Base-by-base conservation (phyloP, 2,888 invertebrate species). In the Parasteatoda lunata region DNA sequence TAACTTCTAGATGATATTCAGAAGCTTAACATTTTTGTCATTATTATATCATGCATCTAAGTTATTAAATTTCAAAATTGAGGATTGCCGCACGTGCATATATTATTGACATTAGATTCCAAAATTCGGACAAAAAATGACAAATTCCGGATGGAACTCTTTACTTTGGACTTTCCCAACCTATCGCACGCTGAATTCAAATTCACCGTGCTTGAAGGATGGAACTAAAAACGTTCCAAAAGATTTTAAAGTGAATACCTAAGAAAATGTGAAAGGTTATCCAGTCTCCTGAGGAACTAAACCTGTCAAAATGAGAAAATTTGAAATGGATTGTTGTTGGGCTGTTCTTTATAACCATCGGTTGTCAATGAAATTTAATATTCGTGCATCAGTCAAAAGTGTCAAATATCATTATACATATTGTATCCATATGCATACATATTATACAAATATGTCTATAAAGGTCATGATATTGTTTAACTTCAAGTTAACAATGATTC, bases 81-180 rank as follows among this genome's bases (percentile, higher is more conserved):
- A 30, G 30, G 30, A 30, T 30, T 30, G 2, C 30, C 30, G 0
- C 30, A 30, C 30, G 30, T 2, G 2, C 30, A 30, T 30, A 30
- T 30, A 30, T 30, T 30, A 30, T 2, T 30, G 30, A 30, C 30
- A 30, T 30, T 30, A 30, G 2, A 30, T 30, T 30, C 91, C 92
- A 85, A 91, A 91, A 75, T 49, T 90, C 11, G 91, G 91, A 11
- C 88, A 30, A 30, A 30, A 30, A 30, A 1, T 30, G 30, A 30
- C 30, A 92, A 90, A 90, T 92, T 68, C 91, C 92, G 1, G 90
- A 92, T 89, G 89, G 89, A 15, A 15, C 88, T 48, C 59, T 49
- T 11, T 79, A 91, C 86, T 90, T 90, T 3, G 90, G 73, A 9
- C 89, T 92, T 48, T 89, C 90, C 89, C 89, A 90, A 5, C 90